Evolutionary conservation across 2,113 vertebrate species (phyloP), one percentile per base, ranked within the genome.

Genomic region (Halcyon senegalensis): DNA sequence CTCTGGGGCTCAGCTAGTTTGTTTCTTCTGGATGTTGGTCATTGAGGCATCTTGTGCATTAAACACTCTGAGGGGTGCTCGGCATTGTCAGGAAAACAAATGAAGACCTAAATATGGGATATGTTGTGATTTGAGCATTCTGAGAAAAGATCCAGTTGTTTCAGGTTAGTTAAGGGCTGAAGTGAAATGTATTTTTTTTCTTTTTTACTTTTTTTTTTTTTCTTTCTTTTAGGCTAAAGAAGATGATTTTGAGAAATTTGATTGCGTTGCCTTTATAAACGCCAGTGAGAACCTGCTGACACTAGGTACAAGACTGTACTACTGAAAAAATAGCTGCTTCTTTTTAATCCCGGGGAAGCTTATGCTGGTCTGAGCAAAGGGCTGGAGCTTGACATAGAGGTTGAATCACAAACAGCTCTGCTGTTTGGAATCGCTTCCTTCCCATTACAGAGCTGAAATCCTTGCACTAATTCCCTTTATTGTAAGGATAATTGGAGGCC

Each of bases 261-360:
- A 97, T 67, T 98, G 97, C 2, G 97, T 99, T 64, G 97, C 97
- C 91, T 98, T 98, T 81, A 96, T 99, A 56, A 98, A 99, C 23
- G 99, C 99, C 51, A 98, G 99, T 13, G 97, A 98, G 87, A 99
- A 99, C 96, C 83, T 87, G 68, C 97, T 99, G 83, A 95, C 97
- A 43, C 95, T 99, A 78, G 99, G 99, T 99, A 97, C 97, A 85
- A 39, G 35, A 44, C 56, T 16, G 16, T 14, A 27, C n/a, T 77
- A 7, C 56, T 8, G 10, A 39, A 70, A 60, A 24, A 81, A 41
- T 1, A 84, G 33, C 33, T 2, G 3, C 16, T 27, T 31, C 44
- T 76, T 66, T 76, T 72, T 59, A 44, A 56, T 43, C 25, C 24
- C 4, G 2, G 41, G 51, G 31, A 55, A 75, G 55, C 33, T 50